Evolutionary conservation across 1,140 invertebrate species (phyloP), one percentile per base, ranked within the genome.

Genomic region (Diploscapter pachys): DNA sequence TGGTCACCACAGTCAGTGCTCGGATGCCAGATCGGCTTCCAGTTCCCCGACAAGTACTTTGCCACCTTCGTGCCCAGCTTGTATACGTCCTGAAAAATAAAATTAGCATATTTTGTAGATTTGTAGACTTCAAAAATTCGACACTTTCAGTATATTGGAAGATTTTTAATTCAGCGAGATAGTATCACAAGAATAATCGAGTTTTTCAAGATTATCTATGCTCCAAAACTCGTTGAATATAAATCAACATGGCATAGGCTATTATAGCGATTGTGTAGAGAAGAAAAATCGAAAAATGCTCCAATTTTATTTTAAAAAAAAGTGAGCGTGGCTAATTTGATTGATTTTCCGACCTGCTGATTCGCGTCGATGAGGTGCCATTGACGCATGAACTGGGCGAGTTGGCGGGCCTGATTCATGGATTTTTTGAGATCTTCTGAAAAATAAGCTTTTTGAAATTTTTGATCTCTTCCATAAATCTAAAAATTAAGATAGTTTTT

Each of bases 1-100:
- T 85, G 76, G 66, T 85, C 83, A 3, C 83, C 83, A 71, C 84
- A 86, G 71, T 85, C 83, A 6, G 84, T 86, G 67, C 85, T 78
- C 6, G 84, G 84, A 70, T 85, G 83, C 48, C 68, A 84, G 50
- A 85, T 86, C 31, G 84, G 83, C 68, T 85, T 85, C 56, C 78
- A 74, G 62, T 77, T 75, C 0, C 83, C 83, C 52, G 74, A 68
- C 13, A 85, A 65, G 71, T 81, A 65, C n/a, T 69, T 57, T 2
- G 81, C 81, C 51, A 86, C 81, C 70, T 85, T 83, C n/a, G 82
- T 76, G 2, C 80, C 83, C 48, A 86, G 79, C 13, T 75, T 71
- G 64, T 72, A 81, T n/a, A 75, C 78, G 59, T 85, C 83, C 81
- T 83, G 69, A 49, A 80, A 74, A 13, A 51, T 31, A 0, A 31